Evolutionary conservation across 2,888 invertebrate species (phyloP).

Genomic region (Drosophila basisetae): DNA sequence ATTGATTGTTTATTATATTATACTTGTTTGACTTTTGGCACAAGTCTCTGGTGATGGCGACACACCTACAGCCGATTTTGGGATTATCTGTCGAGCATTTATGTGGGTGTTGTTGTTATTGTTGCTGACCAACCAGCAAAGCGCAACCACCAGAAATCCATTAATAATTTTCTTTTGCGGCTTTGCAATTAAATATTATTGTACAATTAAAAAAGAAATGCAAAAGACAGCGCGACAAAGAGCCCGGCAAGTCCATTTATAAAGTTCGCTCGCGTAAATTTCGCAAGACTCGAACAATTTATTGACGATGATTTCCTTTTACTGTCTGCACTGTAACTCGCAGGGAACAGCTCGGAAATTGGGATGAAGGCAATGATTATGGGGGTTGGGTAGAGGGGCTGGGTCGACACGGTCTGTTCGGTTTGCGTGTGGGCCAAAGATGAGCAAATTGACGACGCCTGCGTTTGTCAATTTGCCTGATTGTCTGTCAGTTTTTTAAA

Average conservation of each 20-base stretch:
- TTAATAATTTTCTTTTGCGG: slow-evolving; percentile 58
- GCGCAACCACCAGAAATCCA: slow-evolving; percentile 37
- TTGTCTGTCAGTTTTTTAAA: slow-evolving; percentile 57
- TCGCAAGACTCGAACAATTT: slow-evolving; percentile 56
- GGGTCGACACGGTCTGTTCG: slow-evolving; percentile 7
- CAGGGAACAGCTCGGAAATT: not conserved
- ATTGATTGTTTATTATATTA: slow-evolving; percentile 51
- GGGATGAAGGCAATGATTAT: not conserved
- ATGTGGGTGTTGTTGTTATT: slow-evolving; percentile 45
- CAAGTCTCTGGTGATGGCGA: slow-evolving; percentile 23
- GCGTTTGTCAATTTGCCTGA: slow-evolving; percentile 62
- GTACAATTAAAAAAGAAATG: slow-evolving; percentile 69
- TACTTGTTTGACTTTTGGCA: slow-evolving; percentile 63
- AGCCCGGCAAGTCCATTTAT: slow-evolving; percentile 38
- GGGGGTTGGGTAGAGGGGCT: not conserved
- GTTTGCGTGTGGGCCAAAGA: slow-evolving; percentile 55
- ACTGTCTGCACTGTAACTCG: slow-evolving; percentile 13
- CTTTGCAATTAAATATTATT: slow-evolving; percentile 74
- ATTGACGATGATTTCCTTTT: slow-evolving; percentile 62
- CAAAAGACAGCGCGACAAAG: slow-evolving; percentile 59
- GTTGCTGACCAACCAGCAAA: not conserved
- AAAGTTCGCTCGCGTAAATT: slow-evolving; percentile 47
- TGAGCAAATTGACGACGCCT: slow-evolving; percentile 35
- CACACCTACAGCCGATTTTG: slow-evolving; percentile 57
- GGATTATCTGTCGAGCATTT: slow-evolving; percentile 47